Conservation (phyloP, 2,113 vertebrate species). For the Misgurnus mizolepis region DNA sequence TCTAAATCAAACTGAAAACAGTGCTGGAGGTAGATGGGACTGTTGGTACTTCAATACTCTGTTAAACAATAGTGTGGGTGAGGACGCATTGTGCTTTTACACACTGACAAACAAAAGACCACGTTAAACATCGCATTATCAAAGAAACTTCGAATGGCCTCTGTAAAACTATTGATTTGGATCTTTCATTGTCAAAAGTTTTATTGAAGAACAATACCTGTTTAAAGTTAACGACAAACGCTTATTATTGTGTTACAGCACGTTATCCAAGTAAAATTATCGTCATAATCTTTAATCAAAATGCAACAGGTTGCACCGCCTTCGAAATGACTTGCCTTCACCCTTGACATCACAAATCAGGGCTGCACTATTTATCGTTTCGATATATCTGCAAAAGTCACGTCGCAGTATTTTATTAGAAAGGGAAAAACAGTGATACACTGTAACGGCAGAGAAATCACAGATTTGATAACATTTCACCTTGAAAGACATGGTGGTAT, state of each 20-base stretch:
- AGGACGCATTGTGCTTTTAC: slow-evolving; percentile 1
- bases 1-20: slow-evolving; percentile 17
- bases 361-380: too few species aligned
- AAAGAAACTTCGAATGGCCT: neutral
- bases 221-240: neutral
- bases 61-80: slow-evolving; percentile 20
- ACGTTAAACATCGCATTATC: neutral
- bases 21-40: neutral
- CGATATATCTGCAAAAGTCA: too few species aligned
- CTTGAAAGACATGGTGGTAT: too few species aligned
- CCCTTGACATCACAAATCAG: too few species aligned
- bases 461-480: too few species aligned
- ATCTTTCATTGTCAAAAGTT: neutral
- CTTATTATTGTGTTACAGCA: neutral
- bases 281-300: too few species aligned
- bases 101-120: slow-evolving; percentile 28
- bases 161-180: neutral
- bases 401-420: too few species aligned
- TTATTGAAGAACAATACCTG: neutral
- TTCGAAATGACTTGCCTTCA: too few species aligned
- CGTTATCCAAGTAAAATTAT: neutral
- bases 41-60: slow-evolving; percentile 13
- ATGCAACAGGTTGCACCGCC: too few species aligned
- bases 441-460: too few species aligned
- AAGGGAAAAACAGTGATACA: too few species aligned